These are phyloP conservation scores for Clarias pachynema DNA, from an alignment of 2,797 vertebrate genomes.

Conservation along the genomic window DNA sequence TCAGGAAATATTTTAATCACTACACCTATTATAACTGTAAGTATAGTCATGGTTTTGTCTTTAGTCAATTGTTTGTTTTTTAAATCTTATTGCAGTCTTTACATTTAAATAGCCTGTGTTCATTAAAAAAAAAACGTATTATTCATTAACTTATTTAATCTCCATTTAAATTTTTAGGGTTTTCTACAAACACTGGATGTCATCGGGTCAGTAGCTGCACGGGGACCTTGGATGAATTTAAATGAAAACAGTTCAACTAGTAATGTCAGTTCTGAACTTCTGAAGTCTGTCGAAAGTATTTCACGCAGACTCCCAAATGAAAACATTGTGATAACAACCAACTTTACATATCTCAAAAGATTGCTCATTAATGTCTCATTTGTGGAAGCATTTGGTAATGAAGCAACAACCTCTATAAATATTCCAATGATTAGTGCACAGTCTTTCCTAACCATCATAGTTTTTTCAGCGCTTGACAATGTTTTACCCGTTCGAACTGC, in stretches of 20 bases:
- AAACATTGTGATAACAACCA: constrained; percentile 52
- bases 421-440: constrained; percentile 55
- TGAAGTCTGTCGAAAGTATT: constrained; percentile 76
- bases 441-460: constrained; percentile 74
- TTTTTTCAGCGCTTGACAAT: constrained; percentile 72
- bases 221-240: constrained; percentile 69
- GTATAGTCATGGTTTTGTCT: background rate
- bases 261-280: constrained; percentile 71
- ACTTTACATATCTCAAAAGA: constrained; percentile 69
- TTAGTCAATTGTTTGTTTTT: background rate
- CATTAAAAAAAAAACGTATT: background rate
- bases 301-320: constrained; percentile 45
- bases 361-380: background rate
- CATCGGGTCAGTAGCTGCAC: constrained; percentile 61
- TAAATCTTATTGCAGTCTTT: background rate
- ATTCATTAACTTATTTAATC: constrained; percentile 5
- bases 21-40: constrained; percentile 60
- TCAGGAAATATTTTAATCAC: background rate
- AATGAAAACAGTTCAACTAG: constrained; percentile 52
- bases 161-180: constrained; percentile 65
- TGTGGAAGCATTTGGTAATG: constrained; percentile 54
- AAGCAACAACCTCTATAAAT: constrained; percentile 66
- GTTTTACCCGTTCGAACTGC: constrained; percentile 68
- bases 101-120: background rate
- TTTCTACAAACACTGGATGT: constrained; percentile 75